Conservation (phyloP, 2,888 invertebrate genomes). For the Mayetiola destructor region DNA sequence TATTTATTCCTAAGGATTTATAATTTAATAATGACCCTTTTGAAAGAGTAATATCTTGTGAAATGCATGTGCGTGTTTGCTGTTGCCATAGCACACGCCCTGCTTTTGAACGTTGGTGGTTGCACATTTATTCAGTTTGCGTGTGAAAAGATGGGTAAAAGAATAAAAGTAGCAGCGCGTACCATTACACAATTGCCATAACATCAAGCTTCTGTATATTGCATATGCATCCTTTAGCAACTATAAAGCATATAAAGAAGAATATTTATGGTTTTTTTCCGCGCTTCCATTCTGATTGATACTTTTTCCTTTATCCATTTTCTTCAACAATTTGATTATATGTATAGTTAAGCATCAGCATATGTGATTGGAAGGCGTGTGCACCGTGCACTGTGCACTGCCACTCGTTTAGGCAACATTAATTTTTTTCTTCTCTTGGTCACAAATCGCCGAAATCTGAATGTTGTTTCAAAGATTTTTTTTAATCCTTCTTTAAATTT, state of each 20-base stretch:
- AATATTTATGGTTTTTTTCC: too few species aligned
- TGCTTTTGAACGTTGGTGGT: background rate
- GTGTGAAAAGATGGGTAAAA: background rate
- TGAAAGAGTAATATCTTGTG: slow-evolving; percentile 3
- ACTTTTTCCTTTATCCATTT: background rate
- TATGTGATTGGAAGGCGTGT: background rate
- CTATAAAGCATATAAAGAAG: too few species aligned
- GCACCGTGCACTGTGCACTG: too few species aligned
- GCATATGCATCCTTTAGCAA: too few species aligned
- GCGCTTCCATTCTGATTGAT: too few species aligned
- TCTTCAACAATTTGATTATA: slow-evolving; percentile 1
- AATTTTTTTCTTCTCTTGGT: background rate
- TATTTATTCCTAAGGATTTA: background rate
- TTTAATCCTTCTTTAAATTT: too few species aligned
- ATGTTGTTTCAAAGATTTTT: too few species aligned
- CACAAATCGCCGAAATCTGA: too few species aligned
- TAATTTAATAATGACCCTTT: slow-evolving; percentile 12
- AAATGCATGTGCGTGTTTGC: slow-evolving; percentile 8
- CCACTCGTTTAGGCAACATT: too few species aligned
- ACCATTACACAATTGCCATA: background rate
- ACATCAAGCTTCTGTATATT: too few species aligned
- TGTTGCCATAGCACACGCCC: slow-evolving; percentile 12
- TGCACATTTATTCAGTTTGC: background rate
- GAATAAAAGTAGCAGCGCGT: background rate
- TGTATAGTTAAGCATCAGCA: background rate